Evolutionary conservation across 2,888 invertebrate species (phyloP).

Genomic region (Pilophorus perplexus): DNA sequence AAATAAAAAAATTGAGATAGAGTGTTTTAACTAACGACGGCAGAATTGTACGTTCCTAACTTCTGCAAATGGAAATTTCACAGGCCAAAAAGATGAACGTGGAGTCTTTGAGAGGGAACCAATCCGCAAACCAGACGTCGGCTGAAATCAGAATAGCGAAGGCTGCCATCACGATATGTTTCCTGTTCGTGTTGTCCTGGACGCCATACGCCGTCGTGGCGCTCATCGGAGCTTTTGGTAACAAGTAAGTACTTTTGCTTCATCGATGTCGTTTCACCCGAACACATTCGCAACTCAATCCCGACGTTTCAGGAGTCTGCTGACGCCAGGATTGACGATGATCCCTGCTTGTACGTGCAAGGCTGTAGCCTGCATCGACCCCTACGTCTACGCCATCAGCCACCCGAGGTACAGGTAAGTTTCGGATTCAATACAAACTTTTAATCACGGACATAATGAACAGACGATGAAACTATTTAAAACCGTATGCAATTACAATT

Average conservation of each 20-base stretch:
- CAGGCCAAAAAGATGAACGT: conserved; percentile 89
- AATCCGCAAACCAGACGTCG: conserved; percentile 64
- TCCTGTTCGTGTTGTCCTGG: conserved; percentile 82
- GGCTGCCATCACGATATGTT: conserved; percentile 83
- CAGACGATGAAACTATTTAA: too few species aligned
- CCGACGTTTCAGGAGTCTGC: conserved; percentile 53
- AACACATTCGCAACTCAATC: too few species aligned
- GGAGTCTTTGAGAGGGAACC: conserved; percentile 73
- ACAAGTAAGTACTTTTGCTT: conserved; percentile 57
- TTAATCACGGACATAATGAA: too few species aligned
- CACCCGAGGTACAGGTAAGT: conserved; percentile 81
- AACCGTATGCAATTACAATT: too few species aligned
- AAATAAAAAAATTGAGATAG: too few species aligned
- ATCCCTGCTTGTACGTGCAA: conserved; percentile 84
- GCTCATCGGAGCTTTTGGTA: conserved; percentile 77
- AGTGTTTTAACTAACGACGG: too few species aligned
- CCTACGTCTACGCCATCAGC: conserved; percentile 86
- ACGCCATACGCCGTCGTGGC: conserved; percentile 84
- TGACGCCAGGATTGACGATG: conserved; percentile 66
- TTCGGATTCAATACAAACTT: too few species aligned
- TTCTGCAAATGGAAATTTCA: too few species aligned
- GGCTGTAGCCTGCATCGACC: conserved; percentile 85
- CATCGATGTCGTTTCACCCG: too few species aligned
- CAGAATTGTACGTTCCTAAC: too few species aligned
- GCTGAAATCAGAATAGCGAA: conserved; percentile 84